Evolutionary conservation across 2,888 invertebrate genomes (phyloP).

Genomic region (Agrypnus murinus): DNA sequence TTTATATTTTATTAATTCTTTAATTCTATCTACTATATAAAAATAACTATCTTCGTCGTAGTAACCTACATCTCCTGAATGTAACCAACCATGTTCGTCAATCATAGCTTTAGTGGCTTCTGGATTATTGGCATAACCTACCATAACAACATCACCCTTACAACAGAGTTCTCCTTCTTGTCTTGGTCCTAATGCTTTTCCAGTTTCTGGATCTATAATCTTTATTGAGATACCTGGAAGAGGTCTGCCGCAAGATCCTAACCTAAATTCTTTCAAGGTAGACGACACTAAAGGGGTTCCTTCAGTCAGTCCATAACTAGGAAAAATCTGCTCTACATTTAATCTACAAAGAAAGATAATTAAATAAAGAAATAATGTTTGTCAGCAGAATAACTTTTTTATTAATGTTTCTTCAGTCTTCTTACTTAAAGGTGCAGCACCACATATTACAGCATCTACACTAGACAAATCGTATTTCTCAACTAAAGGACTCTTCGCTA

Average conservation of each 20-base stretch:
- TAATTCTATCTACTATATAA: constrained; percentile 88
- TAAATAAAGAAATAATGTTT: background rate
- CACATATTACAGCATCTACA: constrained; percentile 78
- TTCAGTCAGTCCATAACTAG: no score
- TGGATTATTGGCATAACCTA: constrained; percentile 81
- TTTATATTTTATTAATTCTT: constrained; percentile 94
- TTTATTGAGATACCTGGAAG: constrained; percentile 77
- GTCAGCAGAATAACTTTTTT: constrained; percentile 29
- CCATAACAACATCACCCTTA: constrained; percentile 78
- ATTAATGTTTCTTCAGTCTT: constrained; percentile 68
- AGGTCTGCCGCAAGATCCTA: constrained; percentile 79
- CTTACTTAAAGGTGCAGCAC: constrained; percentile 80
- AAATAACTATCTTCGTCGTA: constrained; percentile 86
- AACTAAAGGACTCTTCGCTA: constrained; percentile 85
- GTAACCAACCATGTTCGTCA: constrained; percentile 84
- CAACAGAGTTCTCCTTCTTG: constrained; percentile 88
- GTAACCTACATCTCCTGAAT: constrained; percentile 89
- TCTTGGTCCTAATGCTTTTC: constrained; percentile 76
- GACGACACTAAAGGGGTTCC: no score
- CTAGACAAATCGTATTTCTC: constrained; percentile 81
- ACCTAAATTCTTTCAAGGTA: constrained; percentile 69
- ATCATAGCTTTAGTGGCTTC: constrained; percentile 78
- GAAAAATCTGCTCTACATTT: no score
- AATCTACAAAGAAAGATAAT: no score
- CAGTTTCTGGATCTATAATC: constrained; percentile 78